Evolutionary conservation across 2,797 vertebrate genomes (phyloP), one percentile per base, ranked within the genome.

Genomic region (Euthynnus affinis): DNA sequence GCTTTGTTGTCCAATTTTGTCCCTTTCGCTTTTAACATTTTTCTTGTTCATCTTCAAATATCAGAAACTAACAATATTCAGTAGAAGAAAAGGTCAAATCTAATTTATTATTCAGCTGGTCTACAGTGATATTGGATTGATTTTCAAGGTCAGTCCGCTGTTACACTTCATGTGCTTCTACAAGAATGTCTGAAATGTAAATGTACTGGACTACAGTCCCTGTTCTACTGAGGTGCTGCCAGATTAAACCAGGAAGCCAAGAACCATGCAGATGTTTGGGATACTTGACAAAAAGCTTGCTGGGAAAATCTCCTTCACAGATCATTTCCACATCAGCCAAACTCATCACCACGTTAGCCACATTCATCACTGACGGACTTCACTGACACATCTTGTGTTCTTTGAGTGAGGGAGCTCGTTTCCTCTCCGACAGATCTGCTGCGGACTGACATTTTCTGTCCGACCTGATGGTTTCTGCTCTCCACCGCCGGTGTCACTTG

Each of bases 271-370:
- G 79, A 56, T 81, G 70, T 86, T 65, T 68, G 71, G 77, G 59
- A 78, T 71, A 51, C 59, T 71, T 85, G 23, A 84, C 76, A 85
- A 56, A 79, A 83, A 85, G 68, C 23, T 15, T 53, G 44, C 65
- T 52, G 68, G 56, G 67, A 51, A 59, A 81, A 52, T 63, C 75
- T 78, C 71, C 83, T 78, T 80, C 53, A 78, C 71, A 77, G 74
- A 18, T 48, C 64, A 3, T 63, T 46, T 15, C 71, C 75, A 73
- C 86, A 82, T 83, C 74, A 72, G 86, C 86, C 75, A 87, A 86
- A 84, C 78, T 78, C 88, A 81, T 86, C 89, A 89, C 83, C 73
- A 58, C 18, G 51, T 55, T 44, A 53, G 65, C 86, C 87, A 74
- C 85, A 85, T 82, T 74, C 71, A 68, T 61, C 70, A 29, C 86